A percentile compares a stretch with the other conserved stretches of the same genome.
These are phyloP conservation scores for Doris montereyensis DNA, from an alignment of 2,888 invertebrate species.

Conservation along the genomic window DNA sequence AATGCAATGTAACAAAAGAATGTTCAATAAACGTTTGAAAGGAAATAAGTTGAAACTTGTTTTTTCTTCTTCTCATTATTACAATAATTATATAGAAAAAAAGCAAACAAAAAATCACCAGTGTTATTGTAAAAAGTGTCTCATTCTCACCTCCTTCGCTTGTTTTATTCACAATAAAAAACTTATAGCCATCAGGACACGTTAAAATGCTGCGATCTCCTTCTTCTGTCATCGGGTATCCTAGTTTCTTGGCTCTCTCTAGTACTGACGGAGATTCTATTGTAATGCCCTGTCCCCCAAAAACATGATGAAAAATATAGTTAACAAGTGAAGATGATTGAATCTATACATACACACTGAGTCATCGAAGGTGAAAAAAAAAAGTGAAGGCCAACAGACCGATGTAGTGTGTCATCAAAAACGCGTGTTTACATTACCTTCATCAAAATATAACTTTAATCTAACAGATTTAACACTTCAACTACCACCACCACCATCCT, in stretches of 20 bases:
- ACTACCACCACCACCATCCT: too few species aligned
- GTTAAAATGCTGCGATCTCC: constrained; percentile 79
- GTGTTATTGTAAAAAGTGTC: background rate
- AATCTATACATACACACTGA: background rate
- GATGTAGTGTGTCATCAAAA: too few species aligned
- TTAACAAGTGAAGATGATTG: background rate
- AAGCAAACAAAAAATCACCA: background rate
- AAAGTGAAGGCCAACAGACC: background rate
- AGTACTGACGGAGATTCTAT: constrained; percentile 74
- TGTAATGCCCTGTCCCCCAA: constrained; percentile 41
- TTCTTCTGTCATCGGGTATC: constrained; percentile 81
- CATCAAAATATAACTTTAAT: too few species aligned
- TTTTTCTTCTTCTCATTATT: background rate
- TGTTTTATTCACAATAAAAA: constrained; percentile 82
- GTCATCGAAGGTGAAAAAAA: background rate
- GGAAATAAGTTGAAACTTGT: too few species aligned
- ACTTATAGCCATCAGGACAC: constrained; percentile 95
- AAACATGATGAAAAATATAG: background rate
- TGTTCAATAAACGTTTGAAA: too few species aligned
- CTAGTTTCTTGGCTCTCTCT: constrained; percentile 80
- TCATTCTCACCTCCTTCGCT: constrained; percentile 53
- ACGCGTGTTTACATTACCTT: too few species aligned
- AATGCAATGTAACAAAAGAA: too few species aligned
- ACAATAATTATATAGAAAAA: background rate
- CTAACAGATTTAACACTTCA: too few species aligned